Evolutionary conservation across 2,888 invertebrate species (phyloP), one percentile per base, ranked within the genome.

Genomic region (Fabriciana adippe): DNA sequence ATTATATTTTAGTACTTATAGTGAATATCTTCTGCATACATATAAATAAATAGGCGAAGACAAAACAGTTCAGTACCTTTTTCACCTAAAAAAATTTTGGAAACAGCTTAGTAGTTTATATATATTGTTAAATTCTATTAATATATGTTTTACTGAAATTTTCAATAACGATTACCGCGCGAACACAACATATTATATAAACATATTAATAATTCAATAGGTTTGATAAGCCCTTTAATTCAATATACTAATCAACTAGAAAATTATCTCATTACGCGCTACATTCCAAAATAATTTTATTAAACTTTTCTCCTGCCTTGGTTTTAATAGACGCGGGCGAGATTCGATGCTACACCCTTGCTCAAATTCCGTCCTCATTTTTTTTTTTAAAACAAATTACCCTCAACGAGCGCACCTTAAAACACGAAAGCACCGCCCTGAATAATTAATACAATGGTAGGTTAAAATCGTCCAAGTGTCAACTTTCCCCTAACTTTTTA

Each of bases 381-480:
- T 87, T 82, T 85, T 81, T 75, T n/a, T 75, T 78, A 88, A 89
- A 90, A 90, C 89, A 90, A 92, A 91, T 91, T 90, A 81, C 86
- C 87, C 89, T 85, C 87, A 81, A 79, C 86, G 81, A 85, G 82
- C 89, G 84, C 89, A 91, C 91, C 91, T 92, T 88, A 81, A 85
- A 88, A 87, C 84, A 86, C 83, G 88, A 88, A 86, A 83, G 87
- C 87, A 82, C 82, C 89, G 82, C 87, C 87, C 86, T 92, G 92
- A 91, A 92, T 92, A 92, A 92, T 92, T 92, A 92, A 92, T 91
- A 91, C 90, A 90, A 92, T 90, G 88, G 88, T 85, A 91, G 90
- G 90, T 91, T 90, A 91, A 91, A 92, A 87, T 91, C 88, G 85
- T 89, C 89, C 80, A 87, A 91, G 91, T 91, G 91, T 91, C 91